Base-by-base conservation (phyloP, 2,797 vertebrate species). In the Okamejei kenojei region DNA sequence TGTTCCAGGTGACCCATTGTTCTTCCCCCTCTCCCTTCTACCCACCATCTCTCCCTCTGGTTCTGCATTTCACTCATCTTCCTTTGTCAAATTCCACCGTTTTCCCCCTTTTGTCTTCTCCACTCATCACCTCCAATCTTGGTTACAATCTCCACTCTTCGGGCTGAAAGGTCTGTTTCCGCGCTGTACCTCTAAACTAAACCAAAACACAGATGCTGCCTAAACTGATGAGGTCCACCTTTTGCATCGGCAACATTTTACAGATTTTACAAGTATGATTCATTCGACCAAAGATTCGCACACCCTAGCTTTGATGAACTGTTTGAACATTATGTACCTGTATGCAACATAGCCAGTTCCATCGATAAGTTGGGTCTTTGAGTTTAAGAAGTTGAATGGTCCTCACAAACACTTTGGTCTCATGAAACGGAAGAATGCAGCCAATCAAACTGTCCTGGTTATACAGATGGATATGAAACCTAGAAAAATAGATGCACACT, bases 391-490 rank as follows among this genome's bases (percentile, higher is more conserved):
- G 97, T 93, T 99, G 98, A 95, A 99, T 96, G 93, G 98, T 98
- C 93, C 97, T 95, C 86, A 99, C 98, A 95, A 99, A 99, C 80
- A 98, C 93, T 94, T 97, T 98, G 92, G 98, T 99, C 95, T 99
- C 97, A 5, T 99, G 98, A 94, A 98, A 99, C 0, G 98, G 98
- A 79, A 99, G 95, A 58, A 95, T 96, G 93, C 98, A 99, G 93
- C 97, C 97, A 93, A 99, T 95, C 94, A 99, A 96, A 94, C 96
- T 97, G 94, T 99, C 98, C 7, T 95, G 91, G 94, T 99, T 99
- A 93, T 99, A 99, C 93, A 98, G 96, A 93, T 99, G 98, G 93
- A 99, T 96, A 94, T 99, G 98, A 95, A 99, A 99, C 93, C 98
- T 99, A 94, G 61, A 6, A 0, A 88, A 88, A 94, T 38, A 58